These are phyloP conservation scores for Dipodomys stephensi DNA, from an alignment of 2,113 vertebrate species.

Conservation along the genomic window DNA sequence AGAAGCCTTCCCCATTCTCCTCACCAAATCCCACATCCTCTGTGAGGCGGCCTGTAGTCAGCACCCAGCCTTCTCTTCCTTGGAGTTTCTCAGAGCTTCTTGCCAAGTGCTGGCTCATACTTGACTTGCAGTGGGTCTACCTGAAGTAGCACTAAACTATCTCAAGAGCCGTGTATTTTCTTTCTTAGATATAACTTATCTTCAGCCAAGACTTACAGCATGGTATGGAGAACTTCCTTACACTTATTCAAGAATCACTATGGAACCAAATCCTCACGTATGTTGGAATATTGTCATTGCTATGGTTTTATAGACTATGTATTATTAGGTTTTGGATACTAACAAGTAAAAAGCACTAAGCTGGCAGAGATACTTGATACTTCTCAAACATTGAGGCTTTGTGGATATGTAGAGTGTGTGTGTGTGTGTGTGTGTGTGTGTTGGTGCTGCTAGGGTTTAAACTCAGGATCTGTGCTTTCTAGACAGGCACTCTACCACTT, in stretches of 20 bases:
- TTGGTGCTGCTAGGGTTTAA: too few species aligned
- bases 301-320: constrained; percentile 17
- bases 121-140: neutral
- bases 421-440: too few species aligned
- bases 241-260: constrained; percentile 93
- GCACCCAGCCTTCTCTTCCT: neutral
- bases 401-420: too few species aligned
- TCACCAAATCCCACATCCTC: neutral
- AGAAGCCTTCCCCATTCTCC: neutral
- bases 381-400: neutral
- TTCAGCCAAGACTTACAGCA: constrained; percentile 95
- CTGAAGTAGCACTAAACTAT: neutral
- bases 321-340: neutral
- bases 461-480: too few species aligned
- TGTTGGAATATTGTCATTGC: constrained; percentile 70
- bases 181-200: constrained; percentile 90
- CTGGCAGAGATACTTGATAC: neutral
- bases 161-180: constrained; percentile 75
- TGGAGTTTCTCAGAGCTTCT: constrained; percentile 20
- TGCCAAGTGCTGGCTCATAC: neutral
- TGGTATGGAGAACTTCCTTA: constrained; percentile 97
- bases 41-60: neutral
- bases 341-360: neutral
- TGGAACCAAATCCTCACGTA: constrained; percentile 94
- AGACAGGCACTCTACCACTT: too few species aligned